Base-by-base conservation (phyloP, 2,797 vertebrate species). In the Lithobates pipiens region DNA sequence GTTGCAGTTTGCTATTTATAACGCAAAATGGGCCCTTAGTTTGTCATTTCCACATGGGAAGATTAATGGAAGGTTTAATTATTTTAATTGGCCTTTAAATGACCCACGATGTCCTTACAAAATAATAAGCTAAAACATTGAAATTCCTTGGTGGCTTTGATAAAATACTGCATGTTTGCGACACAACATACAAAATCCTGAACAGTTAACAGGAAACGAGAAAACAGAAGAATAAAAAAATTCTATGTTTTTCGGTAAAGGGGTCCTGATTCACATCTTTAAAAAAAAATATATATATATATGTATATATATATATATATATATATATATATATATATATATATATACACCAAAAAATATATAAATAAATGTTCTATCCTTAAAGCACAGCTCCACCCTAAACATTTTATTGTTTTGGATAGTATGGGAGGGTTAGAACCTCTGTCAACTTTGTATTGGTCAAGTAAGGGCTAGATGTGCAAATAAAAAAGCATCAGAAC, bases 51-150 rank as follows among this genome's bases (percentile, higher is more conserved):
- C 76, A 87, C 1, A 2, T 0, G 72, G 27, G 21, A 71, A 72
- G 83, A 88, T 71, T 83, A 88, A 77, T 18, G 67, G 70, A 83
- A 2, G 25, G 65, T 5, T 75, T 67, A 86, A 85, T 83, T 85
- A 34, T 39, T 25, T 6, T 15, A 42, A 78, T 80, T 73, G 84
- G n/a, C 86, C 0, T 61, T 88, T 83, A 83, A 83, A 70, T 83
- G 80, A 83, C 83, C n/a, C 74, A 1, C 7, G 85, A 88, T 81
- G 77, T 82, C 79, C 82, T 72, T 3, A 0, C 34, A 82, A 74
- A 71, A 4, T 3, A 88, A 89, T 80, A 5, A 74, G 57, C 36
- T 89, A 1, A 15, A 57, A 8, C 25, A 85, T 65, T 86, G 57
- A 88, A 89, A 72, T 10, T 29, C 25, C 42, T 77, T 34, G 34